Evolutionary conservation across 2,888 invertebrate genomes (phyloP).

Genomic region (Nomada fabriciana): DNA sequence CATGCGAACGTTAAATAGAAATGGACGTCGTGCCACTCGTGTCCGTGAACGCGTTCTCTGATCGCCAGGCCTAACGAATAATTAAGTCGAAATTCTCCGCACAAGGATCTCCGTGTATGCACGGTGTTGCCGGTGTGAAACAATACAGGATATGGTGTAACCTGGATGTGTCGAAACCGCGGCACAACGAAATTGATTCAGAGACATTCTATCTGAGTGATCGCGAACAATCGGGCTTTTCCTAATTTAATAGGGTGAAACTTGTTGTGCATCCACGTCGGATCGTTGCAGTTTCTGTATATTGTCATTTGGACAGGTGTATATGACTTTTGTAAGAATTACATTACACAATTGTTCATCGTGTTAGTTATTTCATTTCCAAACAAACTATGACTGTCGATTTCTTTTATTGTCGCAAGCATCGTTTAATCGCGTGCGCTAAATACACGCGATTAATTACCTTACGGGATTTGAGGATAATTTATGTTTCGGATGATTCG

Average conservation of each 20-base stretch:
- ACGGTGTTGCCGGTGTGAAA: slow-evolving; percentile 39
- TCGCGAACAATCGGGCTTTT: slow-evolving; percentile 24
- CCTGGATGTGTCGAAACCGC: slow-evolving; percentile 44
- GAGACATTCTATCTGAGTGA: slow-evolving; percentile 45
- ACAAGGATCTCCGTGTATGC: slow-evolving; percentile 11
- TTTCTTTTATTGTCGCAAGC: not conserved
- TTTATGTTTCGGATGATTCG: not conserved
- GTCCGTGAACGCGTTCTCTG: not conserved
- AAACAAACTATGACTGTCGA: not conserved
- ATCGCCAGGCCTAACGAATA: slow-evolving; percentile 25
- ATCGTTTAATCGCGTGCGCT: not conserved
- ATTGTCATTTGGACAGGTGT: too few relatives aligned
- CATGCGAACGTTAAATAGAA: slow-evolving; percentile 39
- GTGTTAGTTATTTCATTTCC: not conserved
- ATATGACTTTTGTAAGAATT: not conserved
- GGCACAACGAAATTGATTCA: slow-evolving; percentile 38
- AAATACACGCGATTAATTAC: not conserved
- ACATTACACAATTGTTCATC: too few relatives aligned
- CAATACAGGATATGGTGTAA: slow-evolving; percentile 58
- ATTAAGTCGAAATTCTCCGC: slow-evolving; percentile 33
- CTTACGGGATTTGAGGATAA: not conserved
- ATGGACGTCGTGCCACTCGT: slow-evolving; percentile 33
- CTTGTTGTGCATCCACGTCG: not conserved
- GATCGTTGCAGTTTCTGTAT: slow-evolving; percentile 1
- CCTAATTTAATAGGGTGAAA: slow-evolving; percentile 1